These are phyloP conservation scores for Oxygymnocypris stewartii DNA, from an alignment of 2,113 vertebrate genomes.

Conservation along the genomic window DNA sequence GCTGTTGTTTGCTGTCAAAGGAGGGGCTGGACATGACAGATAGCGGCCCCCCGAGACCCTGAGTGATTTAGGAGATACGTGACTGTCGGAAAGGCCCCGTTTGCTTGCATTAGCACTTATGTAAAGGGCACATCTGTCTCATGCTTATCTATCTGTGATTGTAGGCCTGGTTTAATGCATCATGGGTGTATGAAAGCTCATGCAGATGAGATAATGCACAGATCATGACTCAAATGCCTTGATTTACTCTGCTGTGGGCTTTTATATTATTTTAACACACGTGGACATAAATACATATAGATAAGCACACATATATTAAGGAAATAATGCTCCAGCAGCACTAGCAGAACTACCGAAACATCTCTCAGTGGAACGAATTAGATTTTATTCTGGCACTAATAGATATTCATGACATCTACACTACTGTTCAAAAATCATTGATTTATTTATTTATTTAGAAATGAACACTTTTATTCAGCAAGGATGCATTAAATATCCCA, in stretches of 20 bases:
- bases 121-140: neutral
- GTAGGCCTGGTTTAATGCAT: neutral
- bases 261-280: neutral
- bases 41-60: neutral
- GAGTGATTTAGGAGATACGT: constrained; percentile 23
- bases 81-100: constrained; percentile 11
- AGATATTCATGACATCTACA: neutral
- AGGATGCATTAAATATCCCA: too few relatives aligned
- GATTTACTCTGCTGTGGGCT: neutral
- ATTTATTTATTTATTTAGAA: too few relatives aligned
- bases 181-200: neutral
- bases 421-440: too few relatives aligned
- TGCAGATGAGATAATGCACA: neutral
- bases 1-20: constrained; percentile 41
- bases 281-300: neutral
- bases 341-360: neutral
- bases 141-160: neutral
- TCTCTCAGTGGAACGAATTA: neutral
- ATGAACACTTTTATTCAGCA: too few relatives aligned
- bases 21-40: constrained; percentile 30
- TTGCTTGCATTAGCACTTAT: constrained; percentile 6
- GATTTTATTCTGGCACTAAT: neutral
- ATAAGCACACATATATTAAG: neutral
- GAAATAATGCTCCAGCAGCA: neutral
- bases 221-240: too few relatives aligned